Percentiles rank a stretch among this genome's conserved stretches.
These are phyloP conservation scores for Solea senegalensis DNA, from an alignment of 2,113 vertebrate species.

Conservation along the genomic window DNA sequence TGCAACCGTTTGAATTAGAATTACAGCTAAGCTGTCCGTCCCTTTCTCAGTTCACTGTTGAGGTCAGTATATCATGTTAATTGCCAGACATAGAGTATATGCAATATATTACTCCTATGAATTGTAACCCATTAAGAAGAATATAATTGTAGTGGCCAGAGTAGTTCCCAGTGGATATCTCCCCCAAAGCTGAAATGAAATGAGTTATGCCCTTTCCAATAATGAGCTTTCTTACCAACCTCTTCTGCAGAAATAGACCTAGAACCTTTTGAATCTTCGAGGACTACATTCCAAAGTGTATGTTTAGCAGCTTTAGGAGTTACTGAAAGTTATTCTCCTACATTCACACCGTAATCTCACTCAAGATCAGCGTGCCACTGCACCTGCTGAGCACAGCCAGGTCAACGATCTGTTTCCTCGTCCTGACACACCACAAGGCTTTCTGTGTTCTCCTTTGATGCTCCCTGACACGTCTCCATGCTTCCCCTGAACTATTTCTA, in stretches of 20 bases:
- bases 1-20: conserved; percentile 4
- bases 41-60: conserved; percentile 15
- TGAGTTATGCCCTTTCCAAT: conserved; percentile 44
- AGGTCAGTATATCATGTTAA: conserved; percentile 43
- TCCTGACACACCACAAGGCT: conserved; percentile 26
- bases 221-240: conserved; percentile 54
- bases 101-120: conserved; percentile 40
- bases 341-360: conserved; percentile 21
- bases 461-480: conserved; percentile 5
- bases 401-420: conserved; percentile 32
- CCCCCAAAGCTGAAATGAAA: conserved; percentile 40
- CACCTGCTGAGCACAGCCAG: conserved; percentile 28
- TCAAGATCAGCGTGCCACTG: conserved; percentile 18
- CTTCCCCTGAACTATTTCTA: neutral
- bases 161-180: conserved; percentile 40
- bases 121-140: conserved; percentile 49
- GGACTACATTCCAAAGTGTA: conserved; percentile 23
- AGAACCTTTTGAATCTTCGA: conserved; percentile 22
- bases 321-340: conserved; percentile 14
- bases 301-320: conserved; percentile 9
- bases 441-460: conserved; percentile 21
- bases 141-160: conserved; percentile 50
- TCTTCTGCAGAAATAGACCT: conserved; percentile 31
- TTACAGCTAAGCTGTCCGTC: neutral
- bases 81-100: conserved; percentile 17